These are phyloP conservation scores for Leptarthrus brevirostris DNA, from an alignment of 2,888 invertebrate species.

Conservation along the genomic window DNA sequence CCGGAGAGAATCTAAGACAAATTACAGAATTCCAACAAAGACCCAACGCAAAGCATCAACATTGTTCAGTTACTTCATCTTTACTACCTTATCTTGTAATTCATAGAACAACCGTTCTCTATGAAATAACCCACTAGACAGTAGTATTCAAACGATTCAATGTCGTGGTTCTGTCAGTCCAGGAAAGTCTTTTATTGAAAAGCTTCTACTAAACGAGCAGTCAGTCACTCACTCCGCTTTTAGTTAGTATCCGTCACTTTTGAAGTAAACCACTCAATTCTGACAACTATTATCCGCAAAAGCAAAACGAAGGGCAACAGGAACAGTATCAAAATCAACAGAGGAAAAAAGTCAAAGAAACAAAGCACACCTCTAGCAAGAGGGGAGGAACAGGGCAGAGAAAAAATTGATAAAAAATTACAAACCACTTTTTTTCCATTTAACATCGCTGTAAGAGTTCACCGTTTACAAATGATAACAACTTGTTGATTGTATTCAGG, in stretches of 20 bases:
- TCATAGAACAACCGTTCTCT: too few relatives aligned
- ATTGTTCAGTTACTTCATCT: too few relatives aligned
- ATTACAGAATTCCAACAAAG: too few relatives aligned
- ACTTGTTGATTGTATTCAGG: constrained; percentile 57
- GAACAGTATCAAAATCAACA: constrained; percentile 39
- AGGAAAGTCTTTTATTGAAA: too few relatives aligned
- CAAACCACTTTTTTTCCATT: constrained; percentile 55
- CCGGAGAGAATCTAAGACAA: too few relatives aligned
- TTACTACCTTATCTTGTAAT: too few relatives aligned
- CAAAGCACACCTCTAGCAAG: background rate
- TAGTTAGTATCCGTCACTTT: background rate
- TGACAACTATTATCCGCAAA: constrained; percentile 38
- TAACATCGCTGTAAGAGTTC: constrained; percentile 58
- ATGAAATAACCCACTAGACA: too few relatives aligned
- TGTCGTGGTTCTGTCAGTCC: too few relatives aligned
- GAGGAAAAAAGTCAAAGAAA: background rate
- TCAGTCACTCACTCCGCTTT: background rate
- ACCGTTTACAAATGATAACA: constrained; percentile 59
- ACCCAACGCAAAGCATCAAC: too few relatives aligned
- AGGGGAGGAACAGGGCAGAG: constrained; percentile 33
- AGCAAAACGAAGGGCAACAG: constrained; percentile 31
- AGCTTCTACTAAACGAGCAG: too few relatives aligned
- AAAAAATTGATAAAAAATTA: constrained; percentile 49
- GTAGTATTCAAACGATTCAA: too few relatives aligned
- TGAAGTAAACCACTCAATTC: constrained; percentile 18